Evolutionary conservation across 1,140 invertebrate genomes (phyloP).

Genomic region (Drosophila serrata): DNA sequence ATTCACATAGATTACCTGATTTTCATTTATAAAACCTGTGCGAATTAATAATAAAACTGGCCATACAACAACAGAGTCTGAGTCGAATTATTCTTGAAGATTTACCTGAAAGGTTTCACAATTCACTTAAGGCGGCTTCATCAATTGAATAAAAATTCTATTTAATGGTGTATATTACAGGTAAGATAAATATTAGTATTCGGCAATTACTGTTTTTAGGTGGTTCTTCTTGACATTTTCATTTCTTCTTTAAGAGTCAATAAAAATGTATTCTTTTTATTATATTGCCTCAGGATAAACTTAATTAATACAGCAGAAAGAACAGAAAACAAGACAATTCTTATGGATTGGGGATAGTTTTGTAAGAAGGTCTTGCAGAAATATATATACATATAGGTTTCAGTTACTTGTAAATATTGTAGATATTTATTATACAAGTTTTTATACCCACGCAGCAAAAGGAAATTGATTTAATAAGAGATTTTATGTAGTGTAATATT

Average conservation of each 20-base stretch:
- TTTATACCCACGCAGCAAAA: too few species aligned
- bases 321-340: not conserved
- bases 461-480: not conserved
- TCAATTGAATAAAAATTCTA: not conserved
- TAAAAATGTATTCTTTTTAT: not conserved
- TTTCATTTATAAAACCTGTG: constrained; percentile 36
- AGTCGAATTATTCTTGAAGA: not conserved
- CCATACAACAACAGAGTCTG: constrained; percentile 36
- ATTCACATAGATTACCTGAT: constrained; percentile 11
- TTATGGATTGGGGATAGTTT: not conserved
- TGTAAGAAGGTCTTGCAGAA: too few species aligned
- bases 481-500: too few species aligned
- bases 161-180: not conserved
- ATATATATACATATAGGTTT: too few species aligned
- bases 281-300: too few species aligned
- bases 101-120: constrained; percentile 1
- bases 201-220: not conserved
- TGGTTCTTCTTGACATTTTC: not conserved
- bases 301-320: not conserved
- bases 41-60: constrained; percentile 36
- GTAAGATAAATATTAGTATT: not conserved
- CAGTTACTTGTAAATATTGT: too few species aligned
- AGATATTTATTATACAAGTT: too few species aligned
- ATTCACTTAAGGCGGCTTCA: not conserved
- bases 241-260: not conserved